Evolutionary conservation across 2,797 vertebrate genomes (phyloP).

Genomic region (Chiroxiphia lanceolata): DNA sequence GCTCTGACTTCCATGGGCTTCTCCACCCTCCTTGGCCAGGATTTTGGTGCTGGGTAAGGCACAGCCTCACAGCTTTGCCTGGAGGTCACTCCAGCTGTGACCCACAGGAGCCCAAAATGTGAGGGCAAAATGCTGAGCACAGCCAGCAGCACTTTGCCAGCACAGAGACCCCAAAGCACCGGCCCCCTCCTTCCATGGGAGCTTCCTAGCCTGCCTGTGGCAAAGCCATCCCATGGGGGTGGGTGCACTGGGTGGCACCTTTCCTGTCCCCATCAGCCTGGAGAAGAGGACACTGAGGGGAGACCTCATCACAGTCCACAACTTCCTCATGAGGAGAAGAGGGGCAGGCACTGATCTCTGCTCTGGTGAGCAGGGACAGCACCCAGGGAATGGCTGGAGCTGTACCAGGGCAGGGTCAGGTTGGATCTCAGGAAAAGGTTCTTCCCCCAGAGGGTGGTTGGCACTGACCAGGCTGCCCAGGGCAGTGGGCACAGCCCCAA

Average conservation of each 20-base stretch:
- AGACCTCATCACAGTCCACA: not conserved
- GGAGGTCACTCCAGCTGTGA: not conserved
- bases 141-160: not conserved
- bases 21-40: not conserved
- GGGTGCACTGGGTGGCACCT: rapidly evolving
- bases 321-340: not conserved
- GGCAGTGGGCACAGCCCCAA: not conserved
- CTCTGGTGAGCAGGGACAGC: not conserved
- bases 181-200: not conserved
- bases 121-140: not conserved
- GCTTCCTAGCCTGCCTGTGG: not conserved
- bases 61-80: rapidly evolving
- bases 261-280: not conserved
- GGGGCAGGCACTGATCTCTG: not conserved
- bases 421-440: not conserved
- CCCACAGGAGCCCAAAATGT: not conserved
- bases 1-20: not conserved
- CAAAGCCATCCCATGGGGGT: not conserved
- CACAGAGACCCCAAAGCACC: not conserved
- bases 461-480: not conserved
- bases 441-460: not conserved
- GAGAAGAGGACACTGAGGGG: not conserved
- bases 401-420: not conserved
- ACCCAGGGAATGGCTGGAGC: not conserved
- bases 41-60: not conserved